Evolutionary conservation across 2,113 vertebrate genomes (phyloP).

Genomic region (Paradisaea rubra): DNA sequence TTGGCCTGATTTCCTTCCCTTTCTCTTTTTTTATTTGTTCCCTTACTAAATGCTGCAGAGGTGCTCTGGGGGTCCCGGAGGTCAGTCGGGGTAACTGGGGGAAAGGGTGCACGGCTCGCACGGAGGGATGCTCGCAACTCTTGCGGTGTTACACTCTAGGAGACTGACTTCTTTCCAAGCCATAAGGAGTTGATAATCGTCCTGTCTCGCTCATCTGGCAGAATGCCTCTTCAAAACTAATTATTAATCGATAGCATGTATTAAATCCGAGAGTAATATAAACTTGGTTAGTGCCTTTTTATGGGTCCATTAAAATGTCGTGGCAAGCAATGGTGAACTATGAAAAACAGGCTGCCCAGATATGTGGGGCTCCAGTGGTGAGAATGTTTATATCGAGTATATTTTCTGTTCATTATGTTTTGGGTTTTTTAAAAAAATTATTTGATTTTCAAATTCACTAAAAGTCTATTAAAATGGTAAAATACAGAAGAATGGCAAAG

Average conservation of each 20-base stretch:
- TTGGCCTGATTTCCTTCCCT: not conserved
- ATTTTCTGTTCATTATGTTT: not conserved
- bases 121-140: not conserved
- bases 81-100: not conserved
- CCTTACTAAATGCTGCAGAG: not conserved
- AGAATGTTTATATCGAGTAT: not conserved
- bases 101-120: not conserved
- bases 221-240: not conserved
- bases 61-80: not conserved
- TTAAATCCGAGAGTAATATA: not conserved
- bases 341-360: not conserved
- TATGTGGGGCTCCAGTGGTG: not conserved
- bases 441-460: not conserved
- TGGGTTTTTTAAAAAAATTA: not conserved
- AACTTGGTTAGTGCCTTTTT: not conserved
- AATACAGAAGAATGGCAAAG: not conserved
- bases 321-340: not conserved
- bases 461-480: not conserved
- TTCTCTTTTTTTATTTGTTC: not conserved
- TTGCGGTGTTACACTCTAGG: not conserved
- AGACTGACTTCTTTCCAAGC: not conserved
- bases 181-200: not conserved
- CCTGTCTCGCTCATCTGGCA: not conserved
- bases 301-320: not conserved
- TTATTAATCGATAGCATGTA: not conserved